Evolutionary conservation across 1,140 invertebrate genomes (phyloP), one percentile per base, ranked within the genome.

Genomic region (Liolophura sinensis): DNA sequence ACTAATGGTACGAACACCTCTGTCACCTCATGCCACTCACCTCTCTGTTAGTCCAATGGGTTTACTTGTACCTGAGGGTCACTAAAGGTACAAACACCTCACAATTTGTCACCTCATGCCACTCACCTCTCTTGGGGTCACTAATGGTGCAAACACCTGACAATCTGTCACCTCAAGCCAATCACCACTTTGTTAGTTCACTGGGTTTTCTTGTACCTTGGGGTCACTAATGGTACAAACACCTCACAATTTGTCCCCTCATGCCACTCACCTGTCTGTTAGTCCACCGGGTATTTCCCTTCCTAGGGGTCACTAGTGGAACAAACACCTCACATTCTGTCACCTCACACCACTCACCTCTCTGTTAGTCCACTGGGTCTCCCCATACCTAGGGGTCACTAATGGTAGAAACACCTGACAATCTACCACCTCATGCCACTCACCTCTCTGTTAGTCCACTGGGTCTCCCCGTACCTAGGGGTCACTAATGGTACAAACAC

Each of bases 371-470:
- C 85, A 87, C 66, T 82, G 83, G 47, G 85, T 87, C 64, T 82
- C 81, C 22, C 85, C 85, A 73, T 87, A 87, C 47, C 74, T 73
- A 12, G 77, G 78, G 27, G 85, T 86, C 14, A 87, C 80, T 1
- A 87, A 72, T 15, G 85, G 85, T 58, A 87, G 77, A 75, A 87
- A 87, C n/a, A 85, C 74, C 59, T 82, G 75, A 76, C 85, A 86
- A 60, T 80, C n/a, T n/a, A n/a, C n/a, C n/a, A n/a, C n/a, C n/a
- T 18, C 51, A 31, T 46, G 18, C 54, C 7, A 68, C 66, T 57
- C 68, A 85, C 85, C 80, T 87, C 85, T 70, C 85, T 77, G 60
- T 86, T 86, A 6, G 85, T 86, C 85, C 85, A 87, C 66, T 82
- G 83, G 48, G 85, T 87, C 64, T 83, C 81, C 24, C 85, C 85